Evolutionary conservation across 2,797 vertebrate species (phyloP), one percentile per base, ranked within the genome.

Genomic region (Odontamblyopus lacepedii): DNA sequence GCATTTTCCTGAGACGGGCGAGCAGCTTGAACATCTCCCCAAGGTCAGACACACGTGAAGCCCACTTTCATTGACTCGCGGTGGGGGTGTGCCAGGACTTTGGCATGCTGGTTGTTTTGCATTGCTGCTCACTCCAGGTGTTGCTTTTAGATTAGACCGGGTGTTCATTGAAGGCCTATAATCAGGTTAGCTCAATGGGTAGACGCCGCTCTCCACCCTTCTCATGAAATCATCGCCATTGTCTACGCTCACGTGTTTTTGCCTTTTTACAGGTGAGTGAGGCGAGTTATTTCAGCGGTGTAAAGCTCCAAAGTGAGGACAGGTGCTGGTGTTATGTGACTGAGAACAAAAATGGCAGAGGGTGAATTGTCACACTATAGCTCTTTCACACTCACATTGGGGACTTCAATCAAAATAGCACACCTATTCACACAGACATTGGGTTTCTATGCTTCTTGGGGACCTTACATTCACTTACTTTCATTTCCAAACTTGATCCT

Each of bases 141-240:
- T 93, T 94, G 88, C 89, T 93, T 92, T 92, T 88, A 94, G 94
- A 95, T 95, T 94, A 94, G 86, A 86, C 82, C 57, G 90, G 83
- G 85, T 72, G 73, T 80, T 89, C 88, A 82, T 86, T 73, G 85
- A 80, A 87, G 79, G 80, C 78, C 85, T 89, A 81, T 93, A 95
- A 95, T 94, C 93, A 89, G 85, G 91, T 95, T 94, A 94, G 89
- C 82, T 60, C 85, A 85, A 91, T 85, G 93, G 88, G 91, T 85
- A 89, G 85, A 84, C 69, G 75, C 82, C 83, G 87, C 88, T 87
- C 88, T 87, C 89, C 76, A 68, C 72, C 79, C 88, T 87, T 87
- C 92, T 91, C 80, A 89, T 91, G 87, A 93, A 95, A 95, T 94
- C 85, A 48, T 87, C 91, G 78, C 82, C 70, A 23, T 90, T 94